Base-by-base conservation (phyloP, 1,140 invertebrate genomes). In the Mactra quadrangularis region DNA sequence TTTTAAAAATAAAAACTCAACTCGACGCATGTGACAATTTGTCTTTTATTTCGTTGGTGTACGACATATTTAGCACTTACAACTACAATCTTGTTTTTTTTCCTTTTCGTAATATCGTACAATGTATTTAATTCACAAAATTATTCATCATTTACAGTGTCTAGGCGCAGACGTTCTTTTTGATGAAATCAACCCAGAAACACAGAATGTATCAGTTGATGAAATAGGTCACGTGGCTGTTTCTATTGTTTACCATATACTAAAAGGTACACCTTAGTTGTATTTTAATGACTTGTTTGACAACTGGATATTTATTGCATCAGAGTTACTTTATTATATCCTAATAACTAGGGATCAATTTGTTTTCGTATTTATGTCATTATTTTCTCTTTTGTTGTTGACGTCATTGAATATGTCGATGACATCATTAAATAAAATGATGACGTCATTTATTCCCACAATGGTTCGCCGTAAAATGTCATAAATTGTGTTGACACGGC, bases 141-240 rank as follows among this genome's bases (percentile, higher is more conserved):
- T 41, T 41, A 41, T 41, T 41, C 6, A 7, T 41, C 38, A 41
- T 27, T 55, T 53, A 22, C 72, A 76, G 74, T 76, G 74, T 62
- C 19, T 76, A n/a, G 74, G 74, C 2, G 74, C 74, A n/a, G 74
- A 76, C 22, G 41, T 60, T 11, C 31, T 76, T 0, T 76, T 62
- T 52, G 35, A 76, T 27, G 22, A 64, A n/a, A 25, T 76, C 1
- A 57, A 25, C 11, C 13, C 50, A 17, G 53, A 33, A 0, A 25
- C 62, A 6, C 4, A n/a, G 15, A 33, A 15, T 13, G 41, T 31
- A 6, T 19, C 55, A 3, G 0, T 17, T 3, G 64, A 41, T 27
- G 17, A 60, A 9, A 35, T 60, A 9, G 74, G 55, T 17, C 25
- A 47, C 9, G 31, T 76, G 27, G 59, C 74, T 15, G 29, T 31